Evolutionary conservation across 2,797 vertebrate genomes (phyloP), one percentile per base, ranked within the genome.

Genomic region (Ispidina lecontei): DNA sequence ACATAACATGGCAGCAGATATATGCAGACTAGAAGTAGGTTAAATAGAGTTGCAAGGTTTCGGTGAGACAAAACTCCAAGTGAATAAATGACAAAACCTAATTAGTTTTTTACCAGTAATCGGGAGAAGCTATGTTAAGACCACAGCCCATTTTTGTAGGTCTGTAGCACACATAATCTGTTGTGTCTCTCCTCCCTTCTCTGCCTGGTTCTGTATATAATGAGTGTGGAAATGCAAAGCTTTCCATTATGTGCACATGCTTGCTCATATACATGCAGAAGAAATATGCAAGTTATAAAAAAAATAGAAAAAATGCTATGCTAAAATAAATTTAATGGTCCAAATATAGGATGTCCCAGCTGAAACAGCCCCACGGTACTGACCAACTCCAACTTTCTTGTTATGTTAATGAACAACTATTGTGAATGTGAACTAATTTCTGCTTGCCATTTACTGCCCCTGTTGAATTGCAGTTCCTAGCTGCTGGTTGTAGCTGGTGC

Each of bases 31-130:
- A 96, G 95, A 96, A 97, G 87, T 79, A 97, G 96, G 97, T 97
- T 97, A 97, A 97, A 95, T 76, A 95, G 94, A 97, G 93, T 93
- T 96, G 87, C 87, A 96, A 95, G 94, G 89, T 94, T 97, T 97
- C 94, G 90, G 6, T 77, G 95, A 97, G 94, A 97, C 94, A 93
- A 96, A 97, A 97, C 91, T 97, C 86, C 76, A 68, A 95, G 69
- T 90, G 96, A 96, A 95, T 96, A 97, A 97, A 96, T 96, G 96
- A 97, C 95, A 97, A 97, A 97, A 93, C 87, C 95, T 96, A 97
- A 97, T 97, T 97, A 91, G 94, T 86, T 97, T 97, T 97, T 96
- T 93, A 93, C 87, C 89, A 96, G 93, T 96, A 94, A 95, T 97
- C 94, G 96, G 89, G 69, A 96, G 92, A 93, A 97, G 96, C 39